phyloP scores from a whole-genome alignment of 2,797 vertebrate genomes.

The Myotis daubentonii region DNA sequence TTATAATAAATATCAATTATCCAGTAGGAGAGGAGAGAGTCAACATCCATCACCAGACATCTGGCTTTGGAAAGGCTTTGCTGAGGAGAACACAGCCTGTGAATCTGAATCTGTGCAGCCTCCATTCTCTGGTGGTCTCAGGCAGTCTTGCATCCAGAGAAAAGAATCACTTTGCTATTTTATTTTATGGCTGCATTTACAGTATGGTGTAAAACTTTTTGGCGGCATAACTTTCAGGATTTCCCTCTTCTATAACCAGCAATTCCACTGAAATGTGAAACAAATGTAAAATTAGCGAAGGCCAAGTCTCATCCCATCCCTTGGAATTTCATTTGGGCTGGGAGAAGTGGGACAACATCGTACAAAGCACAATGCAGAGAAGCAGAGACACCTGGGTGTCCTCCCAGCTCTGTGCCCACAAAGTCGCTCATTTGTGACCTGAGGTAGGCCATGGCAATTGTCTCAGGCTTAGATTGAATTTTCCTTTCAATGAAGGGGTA shows the following conservation, averaged over 20 bases:
- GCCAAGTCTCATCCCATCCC: neutral
- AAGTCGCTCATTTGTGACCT: neutral
- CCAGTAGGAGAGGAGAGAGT: slow-evolving; percentile 56
- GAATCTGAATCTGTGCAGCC: neutral
- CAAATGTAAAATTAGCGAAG: neutral
- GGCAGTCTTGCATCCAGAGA: neutral
- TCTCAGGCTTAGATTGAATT: neutral
- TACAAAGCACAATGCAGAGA: neutral
- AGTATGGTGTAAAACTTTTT: neutral
- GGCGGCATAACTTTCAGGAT: neutral
- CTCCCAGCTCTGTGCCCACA: neutral
- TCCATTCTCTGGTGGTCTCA: neutral
- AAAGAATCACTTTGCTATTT: neutral
- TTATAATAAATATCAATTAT: slow-evolving; percentile 72
- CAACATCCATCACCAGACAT: slow-evolving; percentile 40
- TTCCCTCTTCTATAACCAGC: neutral
- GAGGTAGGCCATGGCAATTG: neutral
- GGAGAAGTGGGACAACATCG: neutral
- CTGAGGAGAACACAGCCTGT: neutral
- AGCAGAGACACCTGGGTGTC: neutral
- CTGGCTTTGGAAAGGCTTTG: slow-evolving; percentile 56
- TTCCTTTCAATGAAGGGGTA: neutral
- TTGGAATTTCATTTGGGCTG: neutral
- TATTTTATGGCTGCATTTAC: slow-evolving; percentile 5
- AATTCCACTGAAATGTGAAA: neutral